Base-by-base conservation (phyloP, 2,888 invertebrate species). In the Teinopalpus imperialis region DNA sequence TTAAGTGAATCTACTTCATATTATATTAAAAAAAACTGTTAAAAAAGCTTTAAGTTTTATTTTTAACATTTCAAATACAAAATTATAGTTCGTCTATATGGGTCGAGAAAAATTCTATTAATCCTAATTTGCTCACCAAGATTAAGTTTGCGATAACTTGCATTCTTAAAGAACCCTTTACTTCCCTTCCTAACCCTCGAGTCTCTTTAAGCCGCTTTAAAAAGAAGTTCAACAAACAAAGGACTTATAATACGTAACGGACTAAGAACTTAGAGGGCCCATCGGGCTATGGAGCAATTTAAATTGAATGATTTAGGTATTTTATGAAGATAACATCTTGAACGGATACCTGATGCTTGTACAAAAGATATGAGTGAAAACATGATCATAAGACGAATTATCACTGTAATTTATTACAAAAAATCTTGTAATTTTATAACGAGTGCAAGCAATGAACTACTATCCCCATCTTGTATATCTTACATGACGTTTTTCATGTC, bases 81-180 rank as follows among this genome's bases (percentile, higher is more conserved):
- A n/a, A n/a, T n/a, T n/a, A n/a, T n/a, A n/a, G n/a, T n/a, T n/a
- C n/a, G n/a, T n/a, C n/a, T n/a, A n/a, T n/a, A n/a, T n/a, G n/a
- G n/a, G n/a, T n/a, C n/a, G n/a, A n/a, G n/a, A n/a, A 83, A 82
- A 85, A 78, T 82, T 88, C 83, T 82, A 88, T 87, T 87, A 87
- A 87, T 88, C 88, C 88, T 78, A 88, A 87, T 87, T 88, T 81
- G 82, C 74, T 73, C 74, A 77, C 76, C 66, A 74, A 88, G 87
- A 86, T 86, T 83, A 86, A 79, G 72, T 72, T 69, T 56, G 59
- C 76, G 87, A 87, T 87, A 87, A 78, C 74, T 74, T 71, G 64
- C 74, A 71, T 80, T 80, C 72, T 73, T 66, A 73, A 75, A 62
- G 77, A 82, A 82, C 86, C 87, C 86, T 85, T 86, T 85, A 71